Base-by-base conservation (phyloP, 2,113 vertebrate species). In the Pao palembangensis region DNA sequence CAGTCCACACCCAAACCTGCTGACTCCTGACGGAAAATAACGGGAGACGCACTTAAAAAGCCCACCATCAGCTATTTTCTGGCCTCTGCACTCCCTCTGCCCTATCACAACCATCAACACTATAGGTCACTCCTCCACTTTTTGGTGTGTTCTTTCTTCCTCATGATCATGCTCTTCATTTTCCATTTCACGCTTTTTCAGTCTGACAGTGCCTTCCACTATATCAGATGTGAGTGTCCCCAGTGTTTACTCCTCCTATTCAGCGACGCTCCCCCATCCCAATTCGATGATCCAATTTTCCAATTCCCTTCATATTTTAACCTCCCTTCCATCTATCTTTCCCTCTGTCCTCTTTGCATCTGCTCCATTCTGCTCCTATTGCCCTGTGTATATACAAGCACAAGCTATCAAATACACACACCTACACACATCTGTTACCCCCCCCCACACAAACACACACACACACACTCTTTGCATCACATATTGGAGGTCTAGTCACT, bases 1-100 rank as follows among this genome's bases (percentile, higher is more conserved):
- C 77, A 63, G 71, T 83, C 83, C 59, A 57, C 69, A 75, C 46
- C 76, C 78, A 81, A 88, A 89, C 71, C 73, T 77, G 89, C 87
- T 91, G 89, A 91, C 87, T 84, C 71, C 59, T 12, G 55, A 75
- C 77, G 82, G 81, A 86, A 82, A 79, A 82, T 68, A 77, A 67
- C 63, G 60, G 48, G 50, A 76, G 57, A 76, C 47, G 8, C 48
- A 18, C 17, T 42, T 17, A 62, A 83, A 86, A 81, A 73, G 34
- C 48, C 54, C 76, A 77, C 61, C 70, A 82, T 88, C 78, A 86
- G 81, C 82, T 76, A 44, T 85, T 86, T 85, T 66, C 51, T 41
- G 49, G 15, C 15, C 25, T n/a, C 13, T 43, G 43, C 66, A 16
- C 56, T 58, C 41, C 64, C 64, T 20, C 23, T 67, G 52, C n/a